Conservation (phyloP, 2,797 vertebrate species). For the Ptychadena robeensis region DNA sequence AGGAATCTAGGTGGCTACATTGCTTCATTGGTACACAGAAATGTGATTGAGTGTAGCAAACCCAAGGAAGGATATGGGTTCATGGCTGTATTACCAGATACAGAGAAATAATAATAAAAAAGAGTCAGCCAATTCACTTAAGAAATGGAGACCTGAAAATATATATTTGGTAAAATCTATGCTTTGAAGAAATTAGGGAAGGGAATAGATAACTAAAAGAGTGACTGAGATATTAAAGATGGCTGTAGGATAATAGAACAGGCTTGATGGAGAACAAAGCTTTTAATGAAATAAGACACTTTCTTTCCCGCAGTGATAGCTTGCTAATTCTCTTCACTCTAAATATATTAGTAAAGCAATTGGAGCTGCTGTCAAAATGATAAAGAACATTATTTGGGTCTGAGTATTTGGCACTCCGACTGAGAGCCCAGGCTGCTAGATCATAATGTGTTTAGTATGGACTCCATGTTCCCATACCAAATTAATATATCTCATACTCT, state of each 20-base stretch:
- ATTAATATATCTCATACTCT: background rate
- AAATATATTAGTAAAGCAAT: background rate
- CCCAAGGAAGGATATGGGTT: too few species aligned
- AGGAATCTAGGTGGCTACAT: too few species aligned
- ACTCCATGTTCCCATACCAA: slow-evolving; percentile 24
- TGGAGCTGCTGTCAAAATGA: background rate
- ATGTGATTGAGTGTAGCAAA: too few species aligned
- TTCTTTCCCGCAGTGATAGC: background rate
- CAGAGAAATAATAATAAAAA: too few species aligned
- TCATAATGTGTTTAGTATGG: background rate
- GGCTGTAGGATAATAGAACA: background rate
- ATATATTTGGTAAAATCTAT: too few species aligned
- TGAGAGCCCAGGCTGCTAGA: background rate
- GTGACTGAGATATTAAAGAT: too few species aligned
- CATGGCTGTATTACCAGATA: too few species aligned
- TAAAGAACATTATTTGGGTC: background rate
- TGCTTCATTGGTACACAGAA: too few species aligned
- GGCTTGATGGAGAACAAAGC: background rate
- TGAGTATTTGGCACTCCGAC: background rate
- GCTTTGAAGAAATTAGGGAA: too few species aligned
- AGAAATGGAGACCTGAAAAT: too few species aligned
- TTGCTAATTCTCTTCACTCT: background rate
- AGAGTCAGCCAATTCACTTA: too few species aligned
- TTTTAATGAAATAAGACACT: background rate
- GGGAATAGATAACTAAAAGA: too few species aligned